Base-by-base conservation (phyloP, 2,888 invertebrate species). In the Sycophila texana region DNA sequence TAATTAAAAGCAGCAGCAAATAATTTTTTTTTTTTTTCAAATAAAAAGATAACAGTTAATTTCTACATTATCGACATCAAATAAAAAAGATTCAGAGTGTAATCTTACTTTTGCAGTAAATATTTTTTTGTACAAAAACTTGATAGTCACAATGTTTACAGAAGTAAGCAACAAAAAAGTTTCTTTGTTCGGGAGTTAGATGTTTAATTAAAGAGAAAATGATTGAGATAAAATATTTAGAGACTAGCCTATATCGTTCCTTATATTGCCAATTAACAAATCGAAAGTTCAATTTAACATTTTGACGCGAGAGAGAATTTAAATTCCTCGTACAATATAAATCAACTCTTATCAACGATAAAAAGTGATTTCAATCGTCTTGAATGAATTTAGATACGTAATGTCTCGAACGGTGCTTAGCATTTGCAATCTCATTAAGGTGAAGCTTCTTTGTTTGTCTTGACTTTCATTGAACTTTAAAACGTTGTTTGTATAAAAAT, bases 261-360 rank as follows among this genome's bases (percentile, higher is more conserved):
- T 39, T 51, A 72, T 18, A 22, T 30, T 39, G 57, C 39, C 39
- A 57, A n/a, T 70, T 70, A 51, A 73, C 39, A 10, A 70, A 14
- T 5, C 26, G 7, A 55, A 61, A 73, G 30, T 3, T 13, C 14
- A 71, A 7, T 26, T 63, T 51, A 12, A 47, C 51, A 49, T 60
- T 61, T 22, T 73, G 26, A 63, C 22, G 13, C 13, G 47, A 61
- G 26, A 7, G n/a, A 7, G 39, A 39, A 39, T 10, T 39, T 39
- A 1, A 30, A 39, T 39, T 39, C 39, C 10, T 1, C 1, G 7
- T 10, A 39, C 39, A 39, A 7, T 10, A 39, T 1, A 39, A 1
- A 39, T 10, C 39, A 39, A 10, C 7, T 10, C 1, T 1, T 39
- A 39, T 10, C 1, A 39, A 39, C 39, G 39, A 39, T 39, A 39